Evolutionary conservation across 2,113 vertebrate genomes (phyloP), one percentile per base, ranked within the genome.

Genomic region (Todiramphus chloris): DNA sequence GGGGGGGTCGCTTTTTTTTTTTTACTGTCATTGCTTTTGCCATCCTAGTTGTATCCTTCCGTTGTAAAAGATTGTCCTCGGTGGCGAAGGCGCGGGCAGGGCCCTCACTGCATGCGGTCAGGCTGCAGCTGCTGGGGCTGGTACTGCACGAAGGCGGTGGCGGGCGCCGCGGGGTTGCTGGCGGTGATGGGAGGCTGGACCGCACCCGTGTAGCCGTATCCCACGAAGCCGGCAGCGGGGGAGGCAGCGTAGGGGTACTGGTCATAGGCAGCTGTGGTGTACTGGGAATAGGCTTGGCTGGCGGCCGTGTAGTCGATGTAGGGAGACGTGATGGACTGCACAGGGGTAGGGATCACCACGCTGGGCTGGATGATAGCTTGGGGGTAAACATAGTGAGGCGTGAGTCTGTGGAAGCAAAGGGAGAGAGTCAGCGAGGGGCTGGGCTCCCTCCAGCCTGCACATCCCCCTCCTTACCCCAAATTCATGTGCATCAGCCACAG

Each of bases 171-270:
- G 0, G 98, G 94, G 0, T 95, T 98, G 10, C 98, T 74, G 24
- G 98, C 94, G 18, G 97, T 93, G 24, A 98, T 90, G 12, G 98
- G 98, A 12, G 98, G 91, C 73, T 99, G 98, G 1, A 99, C 97
- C 0, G 98, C 91, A 39, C 98, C 97, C 43, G 98, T 89, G 92
- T 99, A 99, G 97, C 98, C 96, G 66, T 99, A 98, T 4, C 99
- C 98, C 91, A 99, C 96, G 89, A 99, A 98, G 6, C 99, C 97
- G 0, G 98, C 88, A 8, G 98, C 98, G 0, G 99, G 99, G 2
- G 99, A 99, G 89, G 99, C 98, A 4, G 99, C 98, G 3, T 99
- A 99, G 0, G 99, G 99, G 83, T 99, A 99, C 98, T 99, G 99
- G 68, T 99, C 99, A 6, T 99, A 99, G 97, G 99, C 96, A 73